Base-by-base conservation (phyloP, 2,113 vertebrate genomes). In the Pseudopodoces humilis region DNA sequence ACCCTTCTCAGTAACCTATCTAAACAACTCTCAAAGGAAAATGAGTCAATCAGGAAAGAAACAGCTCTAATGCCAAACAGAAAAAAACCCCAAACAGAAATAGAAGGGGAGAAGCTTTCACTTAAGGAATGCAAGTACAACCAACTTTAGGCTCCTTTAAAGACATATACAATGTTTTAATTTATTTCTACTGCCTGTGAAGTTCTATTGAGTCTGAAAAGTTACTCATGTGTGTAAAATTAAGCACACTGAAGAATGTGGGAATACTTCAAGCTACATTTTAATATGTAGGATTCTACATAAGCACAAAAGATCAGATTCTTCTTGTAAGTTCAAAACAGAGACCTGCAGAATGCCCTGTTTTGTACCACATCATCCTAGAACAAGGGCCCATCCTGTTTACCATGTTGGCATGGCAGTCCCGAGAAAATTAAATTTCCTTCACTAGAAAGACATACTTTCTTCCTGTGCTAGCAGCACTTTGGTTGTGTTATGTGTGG, bases 1-100 rank as follows among this genome's bases (percentile, higher is more conserved):
- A 88, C 75, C 64, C 78, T 92, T 50, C 50, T 93, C 68, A 76
- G 75, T 84, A 92, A 82, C 74, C 85, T 90, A 87, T 63, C 82
- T 35, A 90, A 95, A 65, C 59, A 92, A 67, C 79, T 96, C 91
- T 95, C 85, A 76, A 59, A 83, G 78, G 84, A 91, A 62, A 52
- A 90, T 43, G 80, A 94, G 70, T 92, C 72, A 93, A 68, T 75
- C 79, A 87, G 78, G 83, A 86, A 90, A 78, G 33, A 81, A 58
- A 71, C 55, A 83, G 83, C 55, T 16, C 19, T 76, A 47, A 24
- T 53, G 84, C 55, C 79, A 47, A 80, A 84, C 7, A 65, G 15
- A 65, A 75, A 82, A 59, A 21, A 44, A 31, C 3, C 1, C 5
- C 5, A 76, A 89, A 84, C 46, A 85, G 35, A 71, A 83, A 30